Percentiles rank a stretch among this genome's conserved stretches.
Conservation (phyloP, 2,797 vertebrate species). For the Siniperca obscura region DNA sequence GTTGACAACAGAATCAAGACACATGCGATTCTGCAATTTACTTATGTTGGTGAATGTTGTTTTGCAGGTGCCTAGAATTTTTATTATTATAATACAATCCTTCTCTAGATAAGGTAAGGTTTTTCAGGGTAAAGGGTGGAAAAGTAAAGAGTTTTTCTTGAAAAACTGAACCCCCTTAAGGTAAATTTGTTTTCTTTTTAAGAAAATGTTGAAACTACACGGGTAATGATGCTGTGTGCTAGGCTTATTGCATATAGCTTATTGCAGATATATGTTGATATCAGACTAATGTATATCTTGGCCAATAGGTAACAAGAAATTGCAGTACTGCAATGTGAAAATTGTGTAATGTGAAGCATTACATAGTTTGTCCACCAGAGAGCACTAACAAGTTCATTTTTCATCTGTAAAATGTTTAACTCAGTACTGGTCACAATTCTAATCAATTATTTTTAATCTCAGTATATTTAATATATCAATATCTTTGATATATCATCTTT, state of each 20-base stretch:
- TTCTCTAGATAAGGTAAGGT: background rate
- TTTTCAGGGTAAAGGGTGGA: background rate
- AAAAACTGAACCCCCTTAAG: background rate
- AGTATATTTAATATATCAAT: background rate
- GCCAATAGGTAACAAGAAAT: background rate
- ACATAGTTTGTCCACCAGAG: conserved; percentile 43
- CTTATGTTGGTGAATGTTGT: background rate
- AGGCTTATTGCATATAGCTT: background rate
- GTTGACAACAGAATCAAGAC: background rate
- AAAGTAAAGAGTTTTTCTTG: background rate
- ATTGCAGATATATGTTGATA: background rate
- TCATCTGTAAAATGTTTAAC: background rate
- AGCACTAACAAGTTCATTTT: background rate
- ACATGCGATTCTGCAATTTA: background rate
- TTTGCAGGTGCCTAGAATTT: background rate
- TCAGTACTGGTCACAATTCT: background rate
- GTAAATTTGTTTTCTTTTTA: no score
- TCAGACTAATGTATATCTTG: background rate
- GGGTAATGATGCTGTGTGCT: background rate
- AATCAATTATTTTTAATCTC: no score
- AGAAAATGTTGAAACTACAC: background rate
- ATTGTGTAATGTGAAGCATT: no score
- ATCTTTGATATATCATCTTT: no score
- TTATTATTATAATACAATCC: background rate
- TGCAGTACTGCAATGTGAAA: background rate